These are phyloP conservation scores for Tyrophagus putrescentiae DNA, from an alignment of 1,140 invertebrate species.

Conservation along the genomic window DNA sequence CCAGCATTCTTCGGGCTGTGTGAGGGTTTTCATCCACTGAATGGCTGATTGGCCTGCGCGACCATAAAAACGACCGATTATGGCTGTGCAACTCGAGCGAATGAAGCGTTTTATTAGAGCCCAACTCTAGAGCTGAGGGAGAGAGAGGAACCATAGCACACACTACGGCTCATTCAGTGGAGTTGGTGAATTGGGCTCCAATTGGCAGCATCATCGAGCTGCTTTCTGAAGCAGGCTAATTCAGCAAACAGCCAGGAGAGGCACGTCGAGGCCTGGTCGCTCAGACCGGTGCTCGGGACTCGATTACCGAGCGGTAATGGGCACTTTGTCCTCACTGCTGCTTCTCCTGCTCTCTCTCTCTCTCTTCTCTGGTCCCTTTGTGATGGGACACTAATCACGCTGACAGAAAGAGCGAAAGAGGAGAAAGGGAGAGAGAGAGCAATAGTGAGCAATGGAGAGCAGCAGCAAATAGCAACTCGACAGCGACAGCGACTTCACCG, in stretches of 20 bases:
- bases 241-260: not conserved
- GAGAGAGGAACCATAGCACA: not conserved
- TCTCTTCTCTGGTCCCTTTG: not conserved
- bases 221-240: too few species aligned
- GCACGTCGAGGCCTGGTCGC: not conserved
- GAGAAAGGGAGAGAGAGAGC: too few species aligned
- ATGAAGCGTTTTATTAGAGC: constrained; percentile 13
- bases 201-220: too few species aligned
- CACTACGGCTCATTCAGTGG: too few species aligned
- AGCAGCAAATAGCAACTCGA: too few species aligned
- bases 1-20: too few species aligned
- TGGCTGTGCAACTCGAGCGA: constrained; percentile 1
- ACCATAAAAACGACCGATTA: not conserved
- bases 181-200: too few species aligned
- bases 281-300: too few species aligned
- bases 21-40: too few species aligned
- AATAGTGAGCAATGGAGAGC: too few species aligned
- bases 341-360: not conserved
- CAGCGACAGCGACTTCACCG: not conserved
- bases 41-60: not conserved
- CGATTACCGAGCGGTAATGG: constrained; percentile 9
- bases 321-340: constrained; percentile 2
- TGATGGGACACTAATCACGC: not conserved
- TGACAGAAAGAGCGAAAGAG: not conserved
- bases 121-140: not conserved